phyloP scores from a whole-genome alignment of 2,888 invertebrate species.

The Timandra comae region DNA sequence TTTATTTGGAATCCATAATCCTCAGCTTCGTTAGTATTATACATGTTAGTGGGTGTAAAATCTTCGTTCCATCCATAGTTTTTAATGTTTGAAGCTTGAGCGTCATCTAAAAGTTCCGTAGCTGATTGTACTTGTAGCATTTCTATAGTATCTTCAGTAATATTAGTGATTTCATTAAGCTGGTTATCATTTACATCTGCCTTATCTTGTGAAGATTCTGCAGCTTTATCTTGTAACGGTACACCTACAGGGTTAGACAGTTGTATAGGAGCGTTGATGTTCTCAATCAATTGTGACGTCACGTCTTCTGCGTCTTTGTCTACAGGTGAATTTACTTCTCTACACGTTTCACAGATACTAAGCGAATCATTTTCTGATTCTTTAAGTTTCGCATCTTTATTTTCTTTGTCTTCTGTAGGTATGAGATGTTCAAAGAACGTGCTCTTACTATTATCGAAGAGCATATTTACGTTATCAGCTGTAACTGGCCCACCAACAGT shows the following conservation, averaged over 20 bases:
- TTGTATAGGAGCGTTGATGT: slow-evolving; percentile 59
- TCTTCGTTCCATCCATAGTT: slow-evolving; percentile 46
- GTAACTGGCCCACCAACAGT: slow-evolving; percentile 1
- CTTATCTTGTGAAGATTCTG: slow-evolving; percentile 6
- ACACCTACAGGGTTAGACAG: slow-evolving; percentile 57
- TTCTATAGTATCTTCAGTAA: slow-evolving; percentile 55
- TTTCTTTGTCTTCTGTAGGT: slow-evolving; percentile 2
- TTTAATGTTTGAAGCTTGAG: slow-evolving; percentile 11
- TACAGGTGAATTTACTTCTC: slow-evolving; percentile 49
- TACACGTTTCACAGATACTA: slow-evolving; percentile 57
- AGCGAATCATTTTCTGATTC: slow-evolving; percentile 43
- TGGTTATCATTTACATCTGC: slow-evolving; percentile 22
- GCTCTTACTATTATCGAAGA: background rate
- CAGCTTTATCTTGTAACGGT: slow-evolving; percentile 36
- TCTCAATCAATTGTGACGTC: slow-evolving; percentile 58
- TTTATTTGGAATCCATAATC: background rate
- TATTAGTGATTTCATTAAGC: slow-evolving; percentile 46
- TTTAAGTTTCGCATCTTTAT: slow-evolving; percentile 7
- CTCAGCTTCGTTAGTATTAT: too few relatives aligned
- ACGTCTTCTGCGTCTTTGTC: slow-evolving; percentile 45
- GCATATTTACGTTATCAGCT: background rate
- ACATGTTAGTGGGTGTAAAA: slow-evolving; percentile 4
- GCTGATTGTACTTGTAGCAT: slow-evolving; percentile 51
- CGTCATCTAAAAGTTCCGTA: slow-evolving; percentile 41
- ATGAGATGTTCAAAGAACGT: slow-evolving; percentile 11